A percentile compares a stretch with the other conserved stretches of the same genome.
Evolutionary conservation across 2,113 vertebrate genomes (phyloP).

Genomic region (Steatornis caripensis): DNA sequence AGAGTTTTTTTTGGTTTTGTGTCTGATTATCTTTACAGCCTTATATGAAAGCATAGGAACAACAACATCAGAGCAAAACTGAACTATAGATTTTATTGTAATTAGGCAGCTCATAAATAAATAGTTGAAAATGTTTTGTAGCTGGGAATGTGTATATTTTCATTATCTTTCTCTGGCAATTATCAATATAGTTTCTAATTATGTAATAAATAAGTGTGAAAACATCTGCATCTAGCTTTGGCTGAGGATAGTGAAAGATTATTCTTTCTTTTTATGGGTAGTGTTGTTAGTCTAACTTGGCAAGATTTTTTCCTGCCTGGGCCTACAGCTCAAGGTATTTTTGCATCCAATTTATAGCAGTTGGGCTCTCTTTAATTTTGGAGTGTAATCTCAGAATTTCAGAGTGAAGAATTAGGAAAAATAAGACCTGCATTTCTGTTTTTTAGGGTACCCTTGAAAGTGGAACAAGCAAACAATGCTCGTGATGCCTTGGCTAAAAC

Average conservation of each 20-base stretch:
- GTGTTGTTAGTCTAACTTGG: background rate
- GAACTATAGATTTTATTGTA: background rate
- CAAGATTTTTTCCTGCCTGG: background rate
- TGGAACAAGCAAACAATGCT: conserved; percentile 95
- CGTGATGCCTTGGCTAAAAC: conserved; percentile 96
- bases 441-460: conserved; percentile 92
- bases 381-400: background rate
- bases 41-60: background rate
- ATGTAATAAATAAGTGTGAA: background rate
- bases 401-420: background rate
- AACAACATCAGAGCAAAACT: background rate
- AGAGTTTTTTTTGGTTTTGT: background rate
- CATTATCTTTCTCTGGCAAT: background rate
- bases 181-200: background rate
- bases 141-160: background rate
- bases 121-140: background rate
- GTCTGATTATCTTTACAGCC: background rate
- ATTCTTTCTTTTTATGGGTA: background rate
- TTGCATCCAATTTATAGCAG: background rate
- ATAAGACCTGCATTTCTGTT: background rate
- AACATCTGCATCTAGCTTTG: background rate
- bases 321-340: fast-evolving
- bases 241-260: background rate
- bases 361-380: background rate
- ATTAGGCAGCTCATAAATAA: background rate